Base-by-base conservation (phyloP, 2,888 invertebrate species). In the Sinhomidia bicolor region DNA sequence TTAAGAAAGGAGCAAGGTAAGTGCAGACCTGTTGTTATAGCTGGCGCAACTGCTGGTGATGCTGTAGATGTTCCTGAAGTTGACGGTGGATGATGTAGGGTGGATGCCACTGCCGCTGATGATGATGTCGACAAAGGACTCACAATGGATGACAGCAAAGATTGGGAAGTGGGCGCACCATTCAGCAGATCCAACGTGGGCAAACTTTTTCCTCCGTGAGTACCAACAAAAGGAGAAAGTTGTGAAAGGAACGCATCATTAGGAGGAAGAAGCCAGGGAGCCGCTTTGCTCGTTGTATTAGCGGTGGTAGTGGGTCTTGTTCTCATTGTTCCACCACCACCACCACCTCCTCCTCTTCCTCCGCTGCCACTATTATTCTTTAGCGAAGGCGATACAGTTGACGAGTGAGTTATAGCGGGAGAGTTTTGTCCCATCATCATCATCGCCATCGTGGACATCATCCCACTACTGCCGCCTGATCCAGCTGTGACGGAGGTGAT, bases 211-310 rank as follows among this genome's bases (percentile, higher is more conserved):
- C 84, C 88, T 23, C 32, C 32, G 47, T 57, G 57, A 79, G 79
- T 78, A 60, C 71, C 88, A 81, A 90, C 90, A 65, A 90, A 88
- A 60, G 92, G 90, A 17, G 91, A 90, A 36, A 92, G 90, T 84
- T 90, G 91, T 57, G 90, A 89, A 51, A 91, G 89, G 41, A 91
- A 85, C 44, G 87, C 89, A 84, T 91, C 91, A 82, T 91, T 90
- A 76, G 91, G 89, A 65, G 89, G 89, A 51, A 92, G 90, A 29
- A 92, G 90, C 91, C 91, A 91, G 78, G 91, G 92, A 54, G 91
- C 90, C 41, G 89, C 87, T 54, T 83, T 88, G 60, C 23, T 71
- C 7, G 71, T 71, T 12, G 65, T n/a, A n/a, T 14, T 29, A 10
- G 20, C n/a, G 7, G n/a, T 14, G 23, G 23, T 10, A 44, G 23